Evolutionary conservation across 2,113 vertebrate genomes (phyloP).

Genomic region (Pomatorhinus ruficollis): DNA sequence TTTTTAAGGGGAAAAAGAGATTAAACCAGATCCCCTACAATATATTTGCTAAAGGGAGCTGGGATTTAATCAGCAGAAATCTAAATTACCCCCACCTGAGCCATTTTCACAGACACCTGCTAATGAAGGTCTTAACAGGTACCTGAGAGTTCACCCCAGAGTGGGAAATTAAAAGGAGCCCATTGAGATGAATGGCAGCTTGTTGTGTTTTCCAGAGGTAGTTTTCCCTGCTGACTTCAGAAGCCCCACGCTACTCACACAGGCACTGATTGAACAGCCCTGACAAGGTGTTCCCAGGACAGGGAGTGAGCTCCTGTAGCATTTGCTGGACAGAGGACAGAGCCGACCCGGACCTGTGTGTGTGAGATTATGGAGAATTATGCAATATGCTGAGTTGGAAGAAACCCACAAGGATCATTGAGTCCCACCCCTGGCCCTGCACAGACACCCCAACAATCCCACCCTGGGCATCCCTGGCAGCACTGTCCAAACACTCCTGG

Average conservation of each 20-base stretch:
- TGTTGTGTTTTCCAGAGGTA: background rate
- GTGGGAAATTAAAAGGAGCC: background rate
- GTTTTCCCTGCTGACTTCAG: background rate
- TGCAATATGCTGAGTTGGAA: background rate
- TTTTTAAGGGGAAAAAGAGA: background rate
- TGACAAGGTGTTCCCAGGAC: background rate
- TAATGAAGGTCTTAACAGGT: constrained; percentile 49
- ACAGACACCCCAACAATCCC: background rate
- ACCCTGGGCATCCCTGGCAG: background rate
- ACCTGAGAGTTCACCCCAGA: background rate
- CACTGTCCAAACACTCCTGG: background rate
- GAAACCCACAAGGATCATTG: fast-evolving
- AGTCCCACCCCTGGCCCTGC: background rate
- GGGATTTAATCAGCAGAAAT: background rate
- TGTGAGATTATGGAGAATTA: background rate
- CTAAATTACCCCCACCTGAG: background rate
- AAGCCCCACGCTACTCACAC: fast-evolving
- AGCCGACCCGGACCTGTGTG: fast-evolving
- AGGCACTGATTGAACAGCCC: background rate
- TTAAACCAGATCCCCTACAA: background rate
- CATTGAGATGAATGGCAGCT: background rate
- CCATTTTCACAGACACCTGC: constrained; percentile 28
- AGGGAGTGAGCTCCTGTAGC: fast-evolving
- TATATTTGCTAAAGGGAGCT: constrained; percentile 6
- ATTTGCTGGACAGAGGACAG: background rate